Base-by-base conservation (phyloP, 2,113 vertebrate species). In the Microcebus ravelobensis region DNA sequence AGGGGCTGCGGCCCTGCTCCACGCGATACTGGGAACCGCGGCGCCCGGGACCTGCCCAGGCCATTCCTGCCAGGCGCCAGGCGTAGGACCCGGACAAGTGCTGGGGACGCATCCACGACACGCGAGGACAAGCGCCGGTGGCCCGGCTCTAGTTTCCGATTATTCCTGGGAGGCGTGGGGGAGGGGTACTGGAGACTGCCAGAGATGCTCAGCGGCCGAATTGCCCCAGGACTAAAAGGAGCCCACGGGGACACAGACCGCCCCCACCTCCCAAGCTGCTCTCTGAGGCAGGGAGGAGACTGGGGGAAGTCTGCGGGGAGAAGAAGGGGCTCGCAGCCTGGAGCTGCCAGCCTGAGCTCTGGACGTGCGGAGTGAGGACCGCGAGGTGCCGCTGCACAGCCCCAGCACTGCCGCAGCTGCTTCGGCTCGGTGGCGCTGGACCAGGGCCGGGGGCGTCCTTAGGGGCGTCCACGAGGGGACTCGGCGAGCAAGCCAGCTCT, bases 361-460 rank as follows among this genome's bases (percentile, higher is more conserved):
- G 1, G 15, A 79, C 14, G 0, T 17, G 21, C 36, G 23, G 61
- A 15, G 23, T 8, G 34, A 83, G 85, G 34, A 50, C 45, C 11
- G 5, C 12, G 2, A 71, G 71, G 17, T 29, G 39, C 85, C 14
- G 23, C 59, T 29, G 55, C 55, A 5, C 65, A 0, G 29, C 27
- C 42, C 65, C 23, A 7, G 10, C n/a, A 15, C 8, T 6, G 79
- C 17, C 25, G 0, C 63, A 13, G 17, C n/a, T 4, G 59, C 52
- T 23, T 36, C 29, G 4, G 20, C 36, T 71, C 9, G 0, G 77
- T 18, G n/a, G 79, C 8, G 0, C 10, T 1, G 61, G 6, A 4
- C 68, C 8, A 25, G 34, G n/a, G 55, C 57, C 71, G 6, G 21
- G 57, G 36, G 57, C 15, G 29, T 50, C 74, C 36, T 17, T 3